Base-by-base conservation (phyloP, 1,140 invertebrate species). In the Dolichoris vasculosae region DNA sequence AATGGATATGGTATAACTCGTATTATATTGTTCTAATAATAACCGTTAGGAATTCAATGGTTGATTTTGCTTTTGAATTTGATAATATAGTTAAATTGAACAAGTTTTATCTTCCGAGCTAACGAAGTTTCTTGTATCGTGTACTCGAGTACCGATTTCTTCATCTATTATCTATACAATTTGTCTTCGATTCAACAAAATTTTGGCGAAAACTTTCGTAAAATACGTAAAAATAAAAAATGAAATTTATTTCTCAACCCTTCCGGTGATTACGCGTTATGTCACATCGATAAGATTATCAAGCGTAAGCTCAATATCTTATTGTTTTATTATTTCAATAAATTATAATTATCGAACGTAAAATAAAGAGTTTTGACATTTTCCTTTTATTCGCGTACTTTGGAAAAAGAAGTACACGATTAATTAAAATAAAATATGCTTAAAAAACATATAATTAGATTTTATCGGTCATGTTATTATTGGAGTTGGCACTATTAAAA, bases 241-340 rank as follows among this genome's bases (percentile, higher is more conserved):
- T 48, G 20, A 76, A 76, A 48, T 15, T 48, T 17, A 48, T 48
- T 76, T 76, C 43, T n/a, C 43, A 48, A 76, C 43, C 73, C 73
- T 76, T 76, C 8, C 2, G 8, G 23, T 51, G 73, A 30, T 20
- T 46, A 26, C 46, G 26, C 26, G 38, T 78, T 32, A 38, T 48
- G 76, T 78, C 76, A 78, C 63, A 30, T 38, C 7, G 76, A 78
- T 78, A 78, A 78, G 51, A 78, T 63, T 78, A 51, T 13, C 43
- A 48, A 48, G 30, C 73, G 30, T 32, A 32, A 30, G n/a, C 48
- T 76, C n/a, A 76, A 48, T 76, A 76, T 76, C 48, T 48, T 76
- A 30, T n/a, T 46, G 15, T 30, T 40, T 20, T 8, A 11, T 48
- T 15, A 40, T 48, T 71, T 43, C 48, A 76, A n/a, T 76, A n/a